Evolutionary conservation across 2,888 invertebrate species (phyloP).

Genomic region (Papilio elwesi): DNA sequence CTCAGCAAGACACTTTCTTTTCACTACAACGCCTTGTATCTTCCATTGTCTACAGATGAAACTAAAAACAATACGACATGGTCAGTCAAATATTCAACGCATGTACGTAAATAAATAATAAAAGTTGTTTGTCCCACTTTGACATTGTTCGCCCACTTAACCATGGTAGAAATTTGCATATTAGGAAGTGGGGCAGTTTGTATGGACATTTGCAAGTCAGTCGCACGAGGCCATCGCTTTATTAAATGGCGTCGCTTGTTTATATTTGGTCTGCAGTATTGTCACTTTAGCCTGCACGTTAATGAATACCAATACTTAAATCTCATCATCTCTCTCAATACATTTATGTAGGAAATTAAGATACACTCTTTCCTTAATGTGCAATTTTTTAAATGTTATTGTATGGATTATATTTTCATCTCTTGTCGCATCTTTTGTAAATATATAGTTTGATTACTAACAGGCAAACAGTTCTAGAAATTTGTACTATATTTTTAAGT

Average conservation of each 20-base stretch:
- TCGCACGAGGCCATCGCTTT: conserved; percentile 54
- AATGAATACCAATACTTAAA: background rate
- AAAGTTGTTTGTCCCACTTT: conserved; percentile 68
- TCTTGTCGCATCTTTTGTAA: no score
- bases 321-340: background rate
- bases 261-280: conserved; percentile 22
- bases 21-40: background rate
- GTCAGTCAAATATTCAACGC: conserved; percentile 54
- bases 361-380: no score
- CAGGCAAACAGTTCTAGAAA: no score
- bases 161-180: conserved; percentile 74
- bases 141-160: conserved; percentile 73
- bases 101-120: conserved; percentile 52
- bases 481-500: no score
- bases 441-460: no score
- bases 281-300: background rate
- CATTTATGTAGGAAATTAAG: no score
- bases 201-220: conserved; percentile 62
- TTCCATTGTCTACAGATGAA: conserved; percentile 48
- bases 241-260: conserved; percentile 45
- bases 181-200: conserved; percentile 76
- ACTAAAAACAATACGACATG: conserved; percentile 45
- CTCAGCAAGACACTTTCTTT: background rate
- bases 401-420: no score
- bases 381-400: background rate